Conservation (phyloP, 2,797 vertebrate genomes). For the Xyrichtys novacula region DNA sequence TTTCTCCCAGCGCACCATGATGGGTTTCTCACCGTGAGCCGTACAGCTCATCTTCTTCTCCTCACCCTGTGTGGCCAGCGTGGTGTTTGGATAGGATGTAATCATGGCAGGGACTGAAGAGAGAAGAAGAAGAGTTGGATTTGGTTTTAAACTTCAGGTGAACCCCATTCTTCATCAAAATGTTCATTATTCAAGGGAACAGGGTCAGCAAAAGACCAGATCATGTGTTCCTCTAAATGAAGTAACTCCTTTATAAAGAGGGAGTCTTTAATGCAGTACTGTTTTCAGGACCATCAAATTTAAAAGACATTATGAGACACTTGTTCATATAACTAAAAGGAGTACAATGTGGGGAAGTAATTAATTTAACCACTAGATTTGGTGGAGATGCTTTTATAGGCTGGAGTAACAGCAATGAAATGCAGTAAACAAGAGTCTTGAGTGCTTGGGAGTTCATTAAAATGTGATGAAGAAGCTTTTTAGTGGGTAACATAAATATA, state of each 20-base stretch:
- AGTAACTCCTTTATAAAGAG: neutral
- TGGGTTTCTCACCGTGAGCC: slow-evolving; percentile 97
- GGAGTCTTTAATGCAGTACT: neutral
- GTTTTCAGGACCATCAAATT: neutral
- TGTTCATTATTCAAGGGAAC: too few relatives aligned
- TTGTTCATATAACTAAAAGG: neutral
- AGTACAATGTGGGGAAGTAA: neutral
- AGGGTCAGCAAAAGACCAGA: too few relatives aligned
- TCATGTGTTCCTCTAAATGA: neutral
- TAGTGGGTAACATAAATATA: neutral
- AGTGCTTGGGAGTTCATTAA: neutral
- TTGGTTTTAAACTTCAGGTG: neutral
- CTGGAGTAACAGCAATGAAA: neutral
- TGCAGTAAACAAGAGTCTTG: neutral
- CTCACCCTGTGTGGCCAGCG: slow-evolving; percentile 96
- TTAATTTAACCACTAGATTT: neutral
- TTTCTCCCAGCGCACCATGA: slow-evolving; percentile 99
- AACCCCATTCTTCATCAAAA: neutral
- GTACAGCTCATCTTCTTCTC: slow-evolving; percentile 99
- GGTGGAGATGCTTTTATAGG: neutral
- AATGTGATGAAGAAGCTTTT: neutral
- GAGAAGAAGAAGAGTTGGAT: neutral
- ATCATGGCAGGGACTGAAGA: slow-evolving; percentile 96
- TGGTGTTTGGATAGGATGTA: slow-evolving; percentile 98
- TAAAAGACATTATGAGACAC: neutral